phyloP scores from a whole-genome alignment of 53 echinoderm and acorn worm species.

The Apostichopus leukothele region DNA sequence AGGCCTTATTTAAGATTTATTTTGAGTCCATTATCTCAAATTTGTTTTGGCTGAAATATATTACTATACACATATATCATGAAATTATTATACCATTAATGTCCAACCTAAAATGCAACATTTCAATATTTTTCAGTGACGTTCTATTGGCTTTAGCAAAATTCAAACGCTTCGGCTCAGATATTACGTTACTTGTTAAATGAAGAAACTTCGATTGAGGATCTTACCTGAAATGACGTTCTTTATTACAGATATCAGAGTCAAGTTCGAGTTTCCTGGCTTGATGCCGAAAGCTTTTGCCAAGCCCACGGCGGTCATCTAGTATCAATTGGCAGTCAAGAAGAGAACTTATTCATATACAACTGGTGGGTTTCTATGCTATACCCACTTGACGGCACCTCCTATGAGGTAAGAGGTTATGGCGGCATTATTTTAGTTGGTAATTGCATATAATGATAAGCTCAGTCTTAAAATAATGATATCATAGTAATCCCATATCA shows the following conservation, averaged over 20 bases:
- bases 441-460: no score
- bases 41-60: background rate
- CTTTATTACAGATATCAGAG: background rate
- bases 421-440: no score
- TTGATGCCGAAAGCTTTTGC: background rate
- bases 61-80: background rate
- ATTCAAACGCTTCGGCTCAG: no score
- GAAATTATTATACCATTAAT: no score
- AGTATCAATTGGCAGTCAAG: background rate
- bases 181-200: no score
- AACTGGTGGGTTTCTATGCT: slow-evolving; percentile 37
- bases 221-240: background rate
- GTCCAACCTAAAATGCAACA: background rate
- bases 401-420: no score
- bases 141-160: no score
- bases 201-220: no score
- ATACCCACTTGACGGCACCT: background rate
- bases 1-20: no score
- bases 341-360: slow-evolving; percentile 4
- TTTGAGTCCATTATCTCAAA: no score
- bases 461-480: no score
- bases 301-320: background rate
- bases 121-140: background rate
- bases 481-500: no score
- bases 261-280: background rate